Evolutionary conservation across 2,113 vertebrate genomes (phyloP).

Genomic region (Rhagologus leucostigma): DNA sequence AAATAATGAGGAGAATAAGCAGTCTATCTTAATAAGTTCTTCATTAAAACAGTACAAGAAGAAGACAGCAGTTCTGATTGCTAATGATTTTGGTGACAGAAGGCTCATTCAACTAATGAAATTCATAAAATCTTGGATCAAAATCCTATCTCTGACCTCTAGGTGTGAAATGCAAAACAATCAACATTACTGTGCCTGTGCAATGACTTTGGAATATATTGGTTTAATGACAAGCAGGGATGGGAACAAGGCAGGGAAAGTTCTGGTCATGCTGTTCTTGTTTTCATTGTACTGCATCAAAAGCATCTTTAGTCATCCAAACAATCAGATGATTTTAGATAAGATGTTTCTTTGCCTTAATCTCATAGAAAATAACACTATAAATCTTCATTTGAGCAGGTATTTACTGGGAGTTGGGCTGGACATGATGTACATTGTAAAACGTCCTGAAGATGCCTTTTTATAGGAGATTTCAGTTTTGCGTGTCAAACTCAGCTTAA

Average conservation of each 20-base stretch:
- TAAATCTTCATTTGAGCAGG: not conserved
- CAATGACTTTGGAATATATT: not conserved
- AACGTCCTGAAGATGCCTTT: not conserved
- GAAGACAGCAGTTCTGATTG: constrained; percentile 11
- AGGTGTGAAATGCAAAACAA: constrained; percentile 53
- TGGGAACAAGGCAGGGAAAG: not conserved
- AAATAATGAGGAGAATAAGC: not conserved
- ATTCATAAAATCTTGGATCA: constrained; percentile 54
- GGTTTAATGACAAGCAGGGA: not conserved
- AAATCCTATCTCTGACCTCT: constrained; percentile 49
- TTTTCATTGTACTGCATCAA: not conserved
- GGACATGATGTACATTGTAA: not conserved
- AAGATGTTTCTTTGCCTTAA: not conserved
- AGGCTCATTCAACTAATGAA: constrained; percentile 48
- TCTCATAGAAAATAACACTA: not conserved
- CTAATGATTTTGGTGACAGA: constrained; percentile 48
- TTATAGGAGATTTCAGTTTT: not conserved
- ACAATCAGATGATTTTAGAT: not conserved
- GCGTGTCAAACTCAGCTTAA: not conserved
- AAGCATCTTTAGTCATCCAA: not conserved
- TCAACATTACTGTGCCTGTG: not conserved
- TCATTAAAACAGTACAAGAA: constrained; percentile 13
- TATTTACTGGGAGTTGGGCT: not conserved
- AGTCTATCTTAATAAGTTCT: not conserved
- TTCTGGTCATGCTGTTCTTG: not conserved